phyloP scores from a whole-genome alignment of 92 coral and sea anemone species.

The Metridium senile region DNA sequence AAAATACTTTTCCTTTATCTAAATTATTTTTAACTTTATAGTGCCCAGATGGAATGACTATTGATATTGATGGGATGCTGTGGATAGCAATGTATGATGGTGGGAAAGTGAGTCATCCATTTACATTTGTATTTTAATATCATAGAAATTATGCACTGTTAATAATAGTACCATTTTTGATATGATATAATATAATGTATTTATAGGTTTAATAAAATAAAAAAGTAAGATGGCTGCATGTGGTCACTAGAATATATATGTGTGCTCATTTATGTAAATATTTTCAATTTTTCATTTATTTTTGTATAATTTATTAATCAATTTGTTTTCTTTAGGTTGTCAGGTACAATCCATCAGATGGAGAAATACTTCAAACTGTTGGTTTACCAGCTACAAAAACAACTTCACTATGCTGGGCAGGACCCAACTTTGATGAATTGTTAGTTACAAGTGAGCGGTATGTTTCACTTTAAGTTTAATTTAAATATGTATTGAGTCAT shows the following conservation, averaged over 20 bases:
- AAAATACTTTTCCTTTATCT: not conserved
- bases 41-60: constrained; percentile 93
- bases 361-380: constrained; percentile 49
- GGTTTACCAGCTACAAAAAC: constrained; percentile 69
- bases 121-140: no score
- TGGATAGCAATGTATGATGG: constrained; percentile 97
- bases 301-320: no score
- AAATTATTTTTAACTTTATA: not conserved
- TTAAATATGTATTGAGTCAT: not conserved
- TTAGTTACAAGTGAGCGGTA: constrained; percentile 75
- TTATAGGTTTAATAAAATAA: no score
- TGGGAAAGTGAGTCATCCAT: constrained; percentile 59
- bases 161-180: no score
- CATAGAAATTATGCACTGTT: no score
- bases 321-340: constrained; percentile 58
- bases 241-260: not conserved
- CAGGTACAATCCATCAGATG: constrained; percentile 62
- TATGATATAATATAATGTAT: no score
- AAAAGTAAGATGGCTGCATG: no score
- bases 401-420: constrained; percentile 87
- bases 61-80: constrained; percentile 86
- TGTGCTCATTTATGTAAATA: no score
- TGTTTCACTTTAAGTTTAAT: not conserved
- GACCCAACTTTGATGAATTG: constrained; percentile 73
- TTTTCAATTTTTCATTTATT: no score